Conservation (phyloP, 2,113 vertebrate genomes). For the Petroica traversi region DNA sequence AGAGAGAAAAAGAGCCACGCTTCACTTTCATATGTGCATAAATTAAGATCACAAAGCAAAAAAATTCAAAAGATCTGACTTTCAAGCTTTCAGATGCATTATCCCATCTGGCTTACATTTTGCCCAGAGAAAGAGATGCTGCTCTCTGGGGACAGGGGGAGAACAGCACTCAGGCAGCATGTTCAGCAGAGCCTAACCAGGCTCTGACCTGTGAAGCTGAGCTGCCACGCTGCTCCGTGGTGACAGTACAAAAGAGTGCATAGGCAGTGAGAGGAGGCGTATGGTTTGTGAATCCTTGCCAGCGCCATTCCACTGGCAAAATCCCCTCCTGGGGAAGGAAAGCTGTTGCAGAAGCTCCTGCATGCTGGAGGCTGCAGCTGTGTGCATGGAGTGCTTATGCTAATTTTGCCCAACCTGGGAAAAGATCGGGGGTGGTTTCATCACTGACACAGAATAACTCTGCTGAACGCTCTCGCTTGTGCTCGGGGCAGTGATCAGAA, state of each 20-base stretch:
- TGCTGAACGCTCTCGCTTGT: not conserved
- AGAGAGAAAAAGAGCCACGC: not conserved
- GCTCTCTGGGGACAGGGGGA: not conserved
- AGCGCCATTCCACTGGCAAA: slow-evolving; percentile 16
- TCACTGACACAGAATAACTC: not conserved
- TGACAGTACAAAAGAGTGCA: slow-evolving; percentile 5
- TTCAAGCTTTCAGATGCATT: not conserved
- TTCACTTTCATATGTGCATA: slow-evolving; percentile 41
- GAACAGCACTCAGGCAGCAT: not conserved
- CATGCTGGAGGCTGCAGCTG: not conserved
- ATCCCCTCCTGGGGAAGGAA: not conserved
- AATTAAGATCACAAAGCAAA: slow-evolving; percentile 35
- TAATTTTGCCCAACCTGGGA: slow-evolving; percentile 13
- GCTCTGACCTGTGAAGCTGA: slow-evolving; percentile 4
- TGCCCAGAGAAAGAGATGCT: slow-evolving; percentile 12
- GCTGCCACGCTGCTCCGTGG: not conserved
- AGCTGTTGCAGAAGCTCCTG: slow-evolving; percentile 10
- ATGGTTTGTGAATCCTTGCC: not conserved
- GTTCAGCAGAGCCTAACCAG: not conserved
- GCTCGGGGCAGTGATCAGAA: not conserved
- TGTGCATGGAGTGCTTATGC: not conserved
- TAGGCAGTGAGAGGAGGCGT: slow-evolving; percentile 9
- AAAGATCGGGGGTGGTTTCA: not conserved
- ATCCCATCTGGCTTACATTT: slow-evolving; percentile 30
- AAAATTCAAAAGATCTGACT: slow-evolving; percentile 2